Percentiles rank a stretch among this genome's conserved stretches.
phyloP scores from a whole-genome alignment of 1,140 invertebrate genomes.

The Neoseiulus cucumeris region DNA sequence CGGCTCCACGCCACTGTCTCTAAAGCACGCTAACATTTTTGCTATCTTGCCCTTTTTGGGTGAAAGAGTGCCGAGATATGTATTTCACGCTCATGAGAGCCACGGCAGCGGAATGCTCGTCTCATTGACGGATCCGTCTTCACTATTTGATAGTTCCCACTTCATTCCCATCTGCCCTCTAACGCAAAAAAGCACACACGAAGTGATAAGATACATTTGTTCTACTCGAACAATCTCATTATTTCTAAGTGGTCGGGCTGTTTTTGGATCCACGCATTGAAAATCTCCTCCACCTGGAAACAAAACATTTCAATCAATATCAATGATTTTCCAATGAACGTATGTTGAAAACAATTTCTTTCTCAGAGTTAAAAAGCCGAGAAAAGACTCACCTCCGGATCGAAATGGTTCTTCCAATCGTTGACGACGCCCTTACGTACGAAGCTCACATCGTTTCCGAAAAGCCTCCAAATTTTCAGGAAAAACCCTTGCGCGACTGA shows the following conservation, averaged over 20 bases:
- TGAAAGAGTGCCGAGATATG: no score
- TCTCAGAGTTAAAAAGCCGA: no score
- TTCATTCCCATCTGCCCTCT: no score
- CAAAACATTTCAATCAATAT: not conserved
- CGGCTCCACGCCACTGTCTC: no score
- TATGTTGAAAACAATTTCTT: not conserved
- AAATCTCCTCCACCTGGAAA: not conserved
- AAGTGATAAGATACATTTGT: not conserved
- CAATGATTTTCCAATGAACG: no score
- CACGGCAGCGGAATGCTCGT: no score
- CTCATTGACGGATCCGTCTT: no score
- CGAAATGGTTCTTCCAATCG: constrained; percentile 32
- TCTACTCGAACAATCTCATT: not conserved
- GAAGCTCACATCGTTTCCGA: constrained; percentile 17
- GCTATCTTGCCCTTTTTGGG: no score
- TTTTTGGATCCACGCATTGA: not conserved
- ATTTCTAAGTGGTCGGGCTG: not conserved
- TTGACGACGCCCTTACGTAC: constrained; percentile 27
- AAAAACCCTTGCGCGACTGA: constrained; percentile 15
- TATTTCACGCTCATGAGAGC: no score
- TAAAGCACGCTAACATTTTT: no score
- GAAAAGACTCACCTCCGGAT: constrained; percentile 17
- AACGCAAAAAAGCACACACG: no score
- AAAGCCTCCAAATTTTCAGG: not conserved
- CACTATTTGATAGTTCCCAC: no score